Evolutionary conservation across 64 coral and sea anemone genomes (phyloP), one percentile per base, ranked within the genome.

Genomic region (Pocillopora verrucosa): DNA sequence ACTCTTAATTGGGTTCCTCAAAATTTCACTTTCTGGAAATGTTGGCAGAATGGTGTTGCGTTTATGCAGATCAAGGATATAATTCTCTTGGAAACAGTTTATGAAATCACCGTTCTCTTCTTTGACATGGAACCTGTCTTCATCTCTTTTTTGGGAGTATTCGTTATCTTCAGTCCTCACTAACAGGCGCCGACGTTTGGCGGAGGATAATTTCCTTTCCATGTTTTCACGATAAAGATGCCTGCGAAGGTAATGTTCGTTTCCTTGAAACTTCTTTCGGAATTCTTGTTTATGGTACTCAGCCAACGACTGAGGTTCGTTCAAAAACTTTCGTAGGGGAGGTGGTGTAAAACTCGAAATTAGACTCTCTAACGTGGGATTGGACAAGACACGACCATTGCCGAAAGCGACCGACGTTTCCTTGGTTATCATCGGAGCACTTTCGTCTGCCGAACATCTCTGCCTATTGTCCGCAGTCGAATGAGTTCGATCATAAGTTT

Each of bases 271-370:
- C 61, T 97, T 97, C 90, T 91, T 97, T 74, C 95, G 82, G 65
- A 97, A 97, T 69, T 97, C 95, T 67, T 97, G 93, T 36, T 97
- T 97, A 19, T 97, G 95, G 58, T 90, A 81, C 16, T 97, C 95
- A 56, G 95, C 95, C 6, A 97, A 38, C 4, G 95, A 94, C 61
- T 90, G 61, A 22, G 88, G 64, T 16, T 22, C 86, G 24, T 6
- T 89, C 58, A 58, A 61, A 77, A 76, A 88, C 80, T 76, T 86
- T 16, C 17, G 95, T 75, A 56, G 93, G 79, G 35, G 92, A 60
- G 34, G 82, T 16, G 63, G 65, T 56, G 82, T 19, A 51, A 85
- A 85, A 38, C 82, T 85, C n/a, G 95, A 83, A 59, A 97, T 88
- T 5, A 97, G 92, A 22, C 88, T 93, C 6, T 88, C 86, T 16